A percentile compares a stretch with the other conserved stretches of the same genome.
Evolutionary conservation across 2,797 vertebrate genomes (phyloP).

Genomic region (Chaunax sp.): DNA sequence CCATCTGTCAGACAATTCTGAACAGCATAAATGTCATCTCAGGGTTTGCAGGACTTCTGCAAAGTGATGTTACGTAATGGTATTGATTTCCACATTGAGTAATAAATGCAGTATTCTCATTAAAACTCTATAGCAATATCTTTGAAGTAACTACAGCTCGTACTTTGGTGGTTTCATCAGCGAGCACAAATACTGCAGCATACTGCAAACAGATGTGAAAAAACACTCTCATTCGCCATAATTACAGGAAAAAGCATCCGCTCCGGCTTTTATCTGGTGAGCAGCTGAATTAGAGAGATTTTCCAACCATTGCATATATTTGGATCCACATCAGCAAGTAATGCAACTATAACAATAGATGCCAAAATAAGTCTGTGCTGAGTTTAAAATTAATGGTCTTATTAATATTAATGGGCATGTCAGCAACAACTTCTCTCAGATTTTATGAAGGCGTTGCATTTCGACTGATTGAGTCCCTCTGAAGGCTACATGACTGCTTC

Average conservation of each 20-base stretch:
- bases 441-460: conserved; percentile 4
- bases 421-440: conserved; percentile 4
- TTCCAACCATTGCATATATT: neutral
- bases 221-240: neutral
- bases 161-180: neutral
- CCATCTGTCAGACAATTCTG: neutral
- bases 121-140: neutral
- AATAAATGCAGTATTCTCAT: neutral
- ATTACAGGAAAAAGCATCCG: conserved; percentile 10
- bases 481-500: conserved; percentile 15
- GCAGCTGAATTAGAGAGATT: conserved; percentile 1
- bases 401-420: neutral
- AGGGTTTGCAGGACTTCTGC: neutral
- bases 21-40: neutral
- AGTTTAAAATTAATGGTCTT: conserved; percentile 16
- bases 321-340: conserved; percentile 18
- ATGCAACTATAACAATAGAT: neutral
- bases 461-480: conserved; percentile 14
- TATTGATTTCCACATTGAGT: neutral
- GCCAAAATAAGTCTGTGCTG: neutral
- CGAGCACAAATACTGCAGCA: neutral
- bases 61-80: neutral
- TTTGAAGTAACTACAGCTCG: neutral
- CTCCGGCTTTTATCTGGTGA: conserved; percentile 1
- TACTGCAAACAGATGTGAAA: conserved; percentile 11